Evolutionary conservation across 2,888 invertebrate species (phyloP).

Genomic region (Nephrotoma appendiculata): DNA sequence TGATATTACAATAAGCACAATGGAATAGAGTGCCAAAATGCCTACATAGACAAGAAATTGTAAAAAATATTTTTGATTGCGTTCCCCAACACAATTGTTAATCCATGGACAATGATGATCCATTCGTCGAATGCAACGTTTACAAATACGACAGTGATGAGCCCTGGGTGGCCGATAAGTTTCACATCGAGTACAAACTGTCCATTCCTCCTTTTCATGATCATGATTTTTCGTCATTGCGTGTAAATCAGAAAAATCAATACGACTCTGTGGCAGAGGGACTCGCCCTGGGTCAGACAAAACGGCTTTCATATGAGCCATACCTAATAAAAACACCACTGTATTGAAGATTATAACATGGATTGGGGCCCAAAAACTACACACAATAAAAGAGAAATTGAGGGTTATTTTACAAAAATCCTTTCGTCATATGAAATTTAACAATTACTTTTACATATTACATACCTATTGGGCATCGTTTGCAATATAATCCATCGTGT

Average conservation of each 20-base stretch:
- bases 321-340: constrained; percentile 53
- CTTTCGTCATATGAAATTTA: neutral
- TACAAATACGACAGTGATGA: constrained; percentile 78
- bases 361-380: constrained; percentile 67
- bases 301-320: constrained; percentile 72
- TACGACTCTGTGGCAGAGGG: constrained; percentile 52
- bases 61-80: constrained; percentile 83
- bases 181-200: constrained; percentile 66
- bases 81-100: constrained; percentile 85
- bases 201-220: constrained; percentile 53
- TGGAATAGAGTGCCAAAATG: constrained; percentile 46
- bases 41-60: constrained; percentile 75
- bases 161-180: constrained; percentile 70
- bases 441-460: constrained; percentile 1
- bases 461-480: constrained; percentile 64
- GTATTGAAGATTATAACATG: constrained; percentile 68
- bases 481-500: constrained; percentile 69
- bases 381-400: neutral
- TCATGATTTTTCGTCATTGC: constrained; percentile 35
- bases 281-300: constrained; percentile 82
- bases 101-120: constrained; percentile 67
- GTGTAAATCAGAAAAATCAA: constrained; percentile 71
- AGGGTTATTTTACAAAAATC: neutral
- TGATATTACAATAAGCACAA: constrained; percentile 52
- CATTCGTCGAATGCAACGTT: constrained; percentile 47